These are phyloP conservation scores for Corapipo altera DNA, from an alignment of 2,113 vertebrate genomes.

Conservation along the genomic window DNA sequence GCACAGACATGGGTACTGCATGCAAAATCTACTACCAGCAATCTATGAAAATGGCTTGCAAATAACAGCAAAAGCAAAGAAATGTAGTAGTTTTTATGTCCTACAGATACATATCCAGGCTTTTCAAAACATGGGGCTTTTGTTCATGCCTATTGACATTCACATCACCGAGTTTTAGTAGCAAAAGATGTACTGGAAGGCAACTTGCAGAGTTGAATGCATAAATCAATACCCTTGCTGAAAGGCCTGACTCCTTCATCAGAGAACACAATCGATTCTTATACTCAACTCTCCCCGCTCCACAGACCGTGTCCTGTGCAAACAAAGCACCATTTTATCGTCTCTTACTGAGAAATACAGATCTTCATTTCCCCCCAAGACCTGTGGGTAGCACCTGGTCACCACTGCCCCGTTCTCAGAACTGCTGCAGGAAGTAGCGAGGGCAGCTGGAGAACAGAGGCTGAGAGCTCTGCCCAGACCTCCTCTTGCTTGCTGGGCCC, in stretches of 20 bases:
- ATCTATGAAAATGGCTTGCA: background rate
- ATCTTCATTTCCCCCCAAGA: background rate
- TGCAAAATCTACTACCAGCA: background rate
- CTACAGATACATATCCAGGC: background rate
- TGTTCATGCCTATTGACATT: background rate
- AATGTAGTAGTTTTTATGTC: background rate
- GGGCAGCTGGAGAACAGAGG: background rate
- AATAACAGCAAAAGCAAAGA: background rate
- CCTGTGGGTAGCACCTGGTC: background rate
- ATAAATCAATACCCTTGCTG: background rate
- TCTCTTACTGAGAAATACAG: background rate
- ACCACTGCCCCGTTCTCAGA: background rate
- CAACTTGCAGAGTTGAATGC: background rate
- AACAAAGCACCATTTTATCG: background rate
- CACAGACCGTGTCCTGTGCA: fast-evolving
- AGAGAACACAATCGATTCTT: background rate
- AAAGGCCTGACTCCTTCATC: background rate
- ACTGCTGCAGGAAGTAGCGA: background rate
- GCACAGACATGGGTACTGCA: background rate
- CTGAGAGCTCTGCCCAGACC: background rate
- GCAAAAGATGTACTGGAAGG: background rate
- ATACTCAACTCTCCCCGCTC: background rate
- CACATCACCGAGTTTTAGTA: background rate
- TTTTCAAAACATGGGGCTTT: background rate
- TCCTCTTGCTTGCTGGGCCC: fast-evolving